These are phyloP conservation scores for Poecilia velifera DNA, from an alignment of 2,797 vertebrate species.

Conservation along the genomic window DNA sequence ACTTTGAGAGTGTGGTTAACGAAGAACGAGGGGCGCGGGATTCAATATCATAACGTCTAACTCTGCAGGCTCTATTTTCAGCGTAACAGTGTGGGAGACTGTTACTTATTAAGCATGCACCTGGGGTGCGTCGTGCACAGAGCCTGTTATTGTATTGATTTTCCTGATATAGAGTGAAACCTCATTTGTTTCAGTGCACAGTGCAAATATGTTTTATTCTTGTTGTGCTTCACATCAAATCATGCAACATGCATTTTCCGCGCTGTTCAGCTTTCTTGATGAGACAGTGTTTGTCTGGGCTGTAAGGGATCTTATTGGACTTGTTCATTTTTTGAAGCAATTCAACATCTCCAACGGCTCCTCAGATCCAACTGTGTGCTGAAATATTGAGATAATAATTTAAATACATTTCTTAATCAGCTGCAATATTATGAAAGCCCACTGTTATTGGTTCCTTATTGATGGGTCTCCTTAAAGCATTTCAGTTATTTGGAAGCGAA, in stretches of 20 bases:
- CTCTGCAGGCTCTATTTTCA: slow-evolving; percentile 49
- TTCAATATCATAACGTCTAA: slow-evolving; percentile 62
- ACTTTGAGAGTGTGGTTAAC: slow-evolving; percentile 60
- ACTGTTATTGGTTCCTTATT: not conserved
- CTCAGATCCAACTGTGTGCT: not conserved
- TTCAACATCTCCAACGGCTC: slow-evolving; percentile 20
- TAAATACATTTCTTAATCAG: not conserved
- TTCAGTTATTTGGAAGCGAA: not conserved
- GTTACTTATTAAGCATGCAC: slow-evolving; percentile 71
- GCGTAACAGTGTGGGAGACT: slow-evolving; percentile 30
- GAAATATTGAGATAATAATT: not conserved
- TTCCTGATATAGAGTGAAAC: slow-evolving; percentile 75
- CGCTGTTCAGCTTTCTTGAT: slow-evolving; percentile 63
- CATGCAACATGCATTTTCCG: slow-evolving; percentile 70
- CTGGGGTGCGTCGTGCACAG: slow-evolving; percentile 46
- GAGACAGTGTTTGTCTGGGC: slow-evolving; percentile 60
- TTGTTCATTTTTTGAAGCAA: slow-evolving; percentile 19
- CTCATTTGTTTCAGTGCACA: slow-evolving; percentile 78
- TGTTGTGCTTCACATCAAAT: slow-evolving; percentile 72
- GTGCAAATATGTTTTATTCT: slow-evolving; percentile 79
- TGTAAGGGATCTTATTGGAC: slow-evolving; percentile 46
- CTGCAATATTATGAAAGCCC: not conserved
- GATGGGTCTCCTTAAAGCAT: not conserved
- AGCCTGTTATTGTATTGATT: slow-evolving; percentile 78
- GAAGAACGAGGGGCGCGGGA: slow-evolving; percentile 12